phyloP scores from a whole-genome alignment of 2,113 vertebrate genomes.

The Ceyx melanurus region DNA sequence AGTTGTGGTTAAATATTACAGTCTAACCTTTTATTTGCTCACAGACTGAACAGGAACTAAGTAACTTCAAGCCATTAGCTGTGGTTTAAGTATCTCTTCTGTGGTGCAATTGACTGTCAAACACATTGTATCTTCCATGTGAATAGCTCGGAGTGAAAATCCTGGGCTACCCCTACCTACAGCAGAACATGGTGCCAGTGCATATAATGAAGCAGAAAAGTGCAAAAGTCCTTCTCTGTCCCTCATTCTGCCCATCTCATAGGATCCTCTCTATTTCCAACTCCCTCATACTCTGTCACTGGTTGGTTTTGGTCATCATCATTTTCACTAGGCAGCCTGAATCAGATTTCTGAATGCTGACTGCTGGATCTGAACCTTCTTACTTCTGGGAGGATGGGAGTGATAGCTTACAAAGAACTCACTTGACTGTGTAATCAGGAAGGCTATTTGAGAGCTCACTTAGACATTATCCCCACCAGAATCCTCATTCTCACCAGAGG shows the following conservation, averaged over 20 bases:
- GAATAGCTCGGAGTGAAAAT: not conserved
- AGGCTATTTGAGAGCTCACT: not conserved
- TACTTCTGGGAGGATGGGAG: not conserved
- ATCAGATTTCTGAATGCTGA: not conserved
- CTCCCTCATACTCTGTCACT: not conserved
- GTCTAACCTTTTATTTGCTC: not conserved
- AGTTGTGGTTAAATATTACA: constrained; percentile 23
- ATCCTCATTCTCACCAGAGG: not conserved
- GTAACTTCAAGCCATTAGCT: not conserved
- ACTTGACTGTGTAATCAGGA: not conserved
- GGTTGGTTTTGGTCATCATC: not conserved
- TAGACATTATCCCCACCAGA: not conserved
- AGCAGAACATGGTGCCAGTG: not conserved
- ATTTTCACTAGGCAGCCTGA: not conserved
- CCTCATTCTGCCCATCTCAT: not conserved
- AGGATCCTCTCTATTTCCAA: not conserved
- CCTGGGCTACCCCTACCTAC: not conserved
- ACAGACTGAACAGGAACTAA: not conserved
- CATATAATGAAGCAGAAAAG: not conserved
- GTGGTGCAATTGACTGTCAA: not conserved
- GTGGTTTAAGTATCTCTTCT: not conserved
- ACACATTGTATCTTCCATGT: not conserved
- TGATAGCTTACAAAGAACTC: not conserved
- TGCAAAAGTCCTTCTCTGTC: not conserved
- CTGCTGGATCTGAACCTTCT: not conserved